Percentiles rank a stretch among this genome's conserved stretches.
Evolutionary conservation across 2,113 vertebrate species (phyloP).

Genomic region (Ceyx melanurus): DNA sequence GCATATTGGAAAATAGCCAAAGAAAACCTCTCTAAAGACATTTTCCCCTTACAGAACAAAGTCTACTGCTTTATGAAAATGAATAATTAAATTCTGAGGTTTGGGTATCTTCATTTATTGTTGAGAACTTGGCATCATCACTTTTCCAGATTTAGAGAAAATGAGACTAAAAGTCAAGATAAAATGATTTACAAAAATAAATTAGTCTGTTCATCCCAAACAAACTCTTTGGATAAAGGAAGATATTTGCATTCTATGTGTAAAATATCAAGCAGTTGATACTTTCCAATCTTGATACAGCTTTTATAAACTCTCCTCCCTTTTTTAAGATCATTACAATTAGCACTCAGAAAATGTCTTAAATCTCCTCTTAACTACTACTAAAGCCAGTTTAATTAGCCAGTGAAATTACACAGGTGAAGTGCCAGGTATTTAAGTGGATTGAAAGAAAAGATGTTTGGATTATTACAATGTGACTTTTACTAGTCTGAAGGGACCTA

Average conservation of each 20-base stretch:
- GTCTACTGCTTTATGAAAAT: not conserved
- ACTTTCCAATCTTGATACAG: not conserved
- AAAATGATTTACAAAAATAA: not conserved
- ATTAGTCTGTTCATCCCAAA: not conserved
- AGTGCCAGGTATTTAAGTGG: not conserved
- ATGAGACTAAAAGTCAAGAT: not conserved
- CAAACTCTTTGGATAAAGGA: not conserved
- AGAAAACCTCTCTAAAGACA: not conserved
- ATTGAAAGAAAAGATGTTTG: not conserved
- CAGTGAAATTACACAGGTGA: not conserved
- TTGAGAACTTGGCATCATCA: not conserved
- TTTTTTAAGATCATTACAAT: not conserved
- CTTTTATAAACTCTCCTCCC: not conserved
- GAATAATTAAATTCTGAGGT: slow-evolving; percentile 31
- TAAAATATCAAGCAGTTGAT: not conserved
- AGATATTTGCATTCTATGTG: not conserved
- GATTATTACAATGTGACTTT: not conserved
- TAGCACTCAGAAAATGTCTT: not conserved
- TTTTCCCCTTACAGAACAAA: not conserved
- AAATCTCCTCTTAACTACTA: not conserved
- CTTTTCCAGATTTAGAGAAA: not conserved
- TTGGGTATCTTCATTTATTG: slow-evolving; percentile 10
- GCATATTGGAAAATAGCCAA: not conserved
- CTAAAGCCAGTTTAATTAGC: not conserved
- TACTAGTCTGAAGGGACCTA: not conserved